Conservation (phyloP, 2,797 vertebrate genomes). For the Smutsia temminckii region DNA sequence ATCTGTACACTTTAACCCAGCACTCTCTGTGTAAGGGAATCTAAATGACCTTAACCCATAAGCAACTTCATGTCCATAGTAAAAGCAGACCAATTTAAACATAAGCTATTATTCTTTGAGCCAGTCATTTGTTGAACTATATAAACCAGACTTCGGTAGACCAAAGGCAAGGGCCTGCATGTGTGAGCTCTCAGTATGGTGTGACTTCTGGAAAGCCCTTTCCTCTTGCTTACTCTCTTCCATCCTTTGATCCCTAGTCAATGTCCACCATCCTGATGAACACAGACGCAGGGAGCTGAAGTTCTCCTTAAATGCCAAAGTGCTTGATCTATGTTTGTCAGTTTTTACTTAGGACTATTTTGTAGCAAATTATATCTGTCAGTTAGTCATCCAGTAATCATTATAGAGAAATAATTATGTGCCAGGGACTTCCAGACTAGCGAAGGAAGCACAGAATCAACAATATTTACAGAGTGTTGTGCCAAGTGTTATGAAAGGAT, state of each 20-base stretch:
- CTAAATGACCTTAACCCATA: neutral
- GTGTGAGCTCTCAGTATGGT: neutral
- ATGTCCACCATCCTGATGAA: neutral
- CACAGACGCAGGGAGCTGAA: too few species aligned
- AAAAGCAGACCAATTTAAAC: neutral
- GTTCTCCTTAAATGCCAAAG: neutral
- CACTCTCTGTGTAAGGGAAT: neutral
- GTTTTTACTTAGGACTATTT: neutral
- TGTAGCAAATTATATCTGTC: neutral
- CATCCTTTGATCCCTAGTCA: neutral
- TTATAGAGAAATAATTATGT: neutral
- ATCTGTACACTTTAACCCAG: neutral
- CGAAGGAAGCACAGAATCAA: neutral
- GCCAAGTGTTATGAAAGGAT: neutral
- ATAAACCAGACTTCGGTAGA: neutral
- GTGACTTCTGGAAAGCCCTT: neutral
- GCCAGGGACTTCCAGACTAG: neutral
- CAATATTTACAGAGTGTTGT: neutral
- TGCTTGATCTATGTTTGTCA: neutral
- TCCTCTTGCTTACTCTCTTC: neutral
- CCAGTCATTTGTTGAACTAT: neutral
- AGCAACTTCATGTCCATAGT: neutral
- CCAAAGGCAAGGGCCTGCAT: neutral
- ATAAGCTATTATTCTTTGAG: neutral
- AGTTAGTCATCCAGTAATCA: neutral